Conservation (phyloP, 1,140 invertebrate genomes). For the Ctenoplectra terminalis region DNA sequence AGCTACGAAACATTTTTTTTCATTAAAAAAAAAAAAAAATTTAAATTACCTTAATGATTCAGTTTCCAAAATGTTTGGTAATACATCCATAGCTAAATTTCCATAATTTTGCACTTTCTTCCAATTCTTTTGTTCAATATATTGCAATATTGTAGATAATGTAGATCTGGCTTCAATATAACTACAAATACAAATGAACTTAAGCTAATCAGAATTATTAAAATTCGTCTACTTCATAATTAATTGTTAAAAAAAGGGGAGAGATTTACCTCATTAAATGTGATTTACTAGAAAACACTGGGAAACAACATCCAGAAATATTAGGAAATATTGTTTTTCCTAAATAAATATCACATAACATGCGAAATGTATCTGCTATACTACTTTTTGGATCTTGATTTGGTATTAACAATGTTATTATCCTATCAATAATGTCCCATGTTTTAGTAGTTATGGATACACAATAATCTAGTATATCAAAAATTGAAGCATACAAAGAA, state of each 20-base stretch:
- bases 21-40: background rate
- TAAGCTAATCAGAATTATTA: conserved; percentile 19
- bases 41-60: conserved; percentile 23
- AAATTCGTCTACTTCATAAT: background rate
- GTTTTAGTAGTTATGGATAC: conserved; percentile 64
- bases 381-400: conserved; percentile 66
- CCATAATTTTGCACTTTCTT: conserved; percentile 56
- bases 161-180: conserved; percentile 63
- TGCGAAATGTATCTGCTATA: conserved; percentile 68
- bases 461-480: conserved; percentile 62
- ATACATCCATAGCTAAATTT: conserved; percentile 44
- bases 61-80: background rate
- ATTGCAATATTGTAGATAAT: conserved; percentile 36
- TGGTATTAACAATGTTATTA: conserved; percentile 75
- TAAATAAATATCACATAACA: conserved; percentile 64
- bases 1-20: background rate
- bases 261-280: conserved; percentile 68
- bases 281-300: conserved; percentile 72
- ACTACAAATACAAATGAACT: conserved; percentile 51
- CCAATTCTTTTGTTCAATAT: conserved; percentile 72
- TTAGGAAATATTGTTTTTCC: conserved; percentile 68
- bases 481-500: conserved; percentile 55
- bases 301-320: conserved; percentile 63
- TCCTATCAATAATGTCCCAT: conserved; percentile 69
- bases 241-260: too few relatives aligned